phyloP scores from a whole-genome alignment of 23 tunicate species.

The Ciona savignyi region DNA sequence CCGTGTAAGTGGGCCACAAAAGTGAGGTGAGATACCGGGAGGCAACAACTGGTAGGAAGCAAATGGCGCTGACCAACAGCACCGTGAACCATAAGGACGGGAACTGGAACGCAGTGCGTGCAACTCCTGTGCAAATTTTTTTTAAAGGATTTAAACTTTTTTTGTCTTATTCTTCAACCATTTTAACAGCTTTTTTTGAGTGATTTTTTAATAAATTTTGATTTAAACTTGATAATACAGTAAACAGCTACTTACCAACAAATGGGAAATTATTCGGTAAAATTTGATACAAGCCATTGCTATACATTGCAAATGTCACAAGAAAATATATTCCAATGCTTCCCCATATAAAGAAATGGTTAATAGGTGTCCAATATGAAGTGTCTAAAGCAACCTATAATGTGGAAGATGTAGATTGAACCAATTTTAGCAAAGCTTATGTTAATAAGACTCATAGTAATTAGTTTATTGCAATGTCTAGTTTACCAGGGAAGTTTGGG shows the following conservation, averaged over 20 bases:
- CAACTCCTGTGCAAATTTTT: constrained; percentile 76
- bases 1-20: constrained; percentile 47
- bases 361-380: constrained; percentile 77
- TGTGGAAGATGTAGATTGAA: not conserved
- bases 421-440: no score
- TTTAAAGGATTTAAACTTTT: no score
- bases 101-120: constrained; percentile 33
- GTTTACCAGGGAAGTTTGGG: no score
- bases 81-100: constrained; percentile 55
- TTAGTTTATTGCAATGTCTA: no score
- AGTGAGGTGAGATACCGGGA: constrained; percentile 7
- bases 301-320: constrained; percentile 56
- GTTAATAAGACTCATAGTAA: no score
- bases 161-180: no score
- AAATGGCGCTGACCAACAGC: constrained; percentile 26
- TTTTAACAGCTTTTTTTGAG: no score
- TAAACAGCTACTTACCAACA: constrained; percentile 56
- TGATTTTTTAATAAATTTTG: no score
- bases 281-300: constrained; percentile 62
- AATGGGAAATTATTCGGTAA: constrained; percentile 47
- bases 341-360: constrained; percentile 92
- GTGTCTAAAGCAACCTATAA: constrained; percentile 87
- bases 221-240: no score
- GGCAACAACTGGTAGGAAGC: constrained; percentile 62
- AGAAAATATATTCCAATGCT: constrained; percentile 69